Conservation (phyloP, 2,113 vertebrate genomes). For the Oreochromis niloticus region DNA sequence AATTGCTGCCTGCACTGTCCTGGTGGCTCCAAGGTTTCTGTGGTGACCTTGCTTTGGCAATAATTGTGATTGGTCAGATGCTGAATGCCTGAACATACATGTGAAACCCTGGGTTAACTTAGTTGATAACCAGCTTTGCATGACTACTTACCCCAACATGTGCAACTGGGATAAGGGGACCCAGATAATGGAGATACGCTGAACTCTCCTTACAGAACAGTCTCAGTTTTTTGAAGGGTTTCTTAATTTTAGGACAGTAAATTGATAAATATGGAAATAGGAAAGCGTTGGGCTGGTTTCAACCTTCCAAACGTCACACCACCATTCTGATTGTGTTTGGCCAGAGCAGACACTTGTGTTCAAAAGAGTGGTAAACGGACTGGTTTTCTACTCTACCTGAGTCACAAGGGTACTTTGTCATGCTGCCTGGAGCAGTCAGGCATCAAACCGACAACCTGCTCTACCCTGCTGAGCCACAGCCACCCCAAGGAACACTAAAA, state of each 20-base stretch:
- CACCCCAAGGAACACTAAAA: not conserved
- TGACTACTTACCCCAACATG: not conserved
- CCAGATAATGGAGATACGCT: not conserved
- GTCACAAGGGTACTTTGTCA: not conserved
- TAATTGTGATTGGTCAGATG: not conserved
- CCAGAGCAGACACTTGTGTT: not conserved
- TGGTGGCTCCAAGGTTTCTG: not conserved
- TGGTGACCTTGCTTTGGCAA: not conserved
- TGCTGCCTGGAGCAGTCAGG: not conserved
- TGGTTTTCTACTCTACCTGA: not conserved
- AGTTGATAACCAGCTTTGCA: not conserved
- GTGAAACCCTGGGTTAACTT: not conserved
- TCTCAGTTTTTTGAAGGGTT: not conserved
- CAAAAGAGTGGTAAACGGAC: not conserved
- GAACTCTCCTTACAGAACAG: not conserved
- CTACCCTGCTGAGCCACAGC: not conserved
- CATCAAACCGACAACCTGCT: not conserved
- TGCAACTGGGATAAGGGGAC: not conserved
- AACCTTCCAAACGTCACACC: not conserved
- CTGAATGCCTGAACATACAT: not conserved
- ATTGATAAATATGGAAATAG: not conserved
- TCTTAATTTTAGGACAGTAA: not conserved
- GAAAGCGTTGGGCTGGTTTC: not conserved
- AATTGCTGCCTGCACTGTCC: not conserved
- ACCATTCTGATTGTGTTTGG: not conserved